Evolutionary conservation across 2,797 vertebrate genomes (phyloP), one percentile per base, ranked within the genome.

Genomic region (Enteromius anoplus): DNA sequence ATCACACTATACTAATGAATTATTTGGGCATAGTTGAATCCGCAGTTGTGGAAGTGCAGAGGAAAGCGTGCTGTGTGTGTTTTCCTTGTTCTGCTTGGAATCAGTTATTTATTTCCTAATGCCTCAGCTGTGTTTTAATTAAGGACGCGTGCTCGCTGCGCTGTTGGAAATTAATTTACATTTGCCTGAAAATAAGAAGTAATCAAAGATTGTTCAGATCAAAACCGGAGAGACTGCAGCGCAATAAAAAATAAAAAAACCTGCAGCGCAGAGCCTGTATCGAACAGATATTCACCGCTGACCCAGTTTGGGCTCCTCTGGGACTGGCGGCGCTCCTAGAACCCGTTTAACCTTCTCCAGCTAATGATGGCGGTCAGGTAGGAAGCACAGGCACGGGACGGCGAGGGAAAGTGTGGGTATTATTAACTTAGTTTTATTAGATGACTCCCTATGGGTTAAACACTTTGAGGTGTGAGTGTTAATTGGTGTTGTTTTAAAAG

Each of bases 311-410:
- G 9, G 42, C 34, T 85, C 85, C 82, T 23, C 6, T 21, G 85
- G 60, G 87, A 88, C 70, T 32, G 32, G 5, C 19, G 21, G 15
- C n/a, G 37, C 60, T 78, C 80, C 78, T 51, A 47, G 71, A 84
- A 82, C 65, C 78, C 80, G 70, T 73, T 87, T 82, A 88, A 85
- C 81, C 78, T 85, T 79, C 83, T 60, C 45, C 26, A 62, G 79
- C 75, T 87, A 87, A 88, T 87, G 79, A 85, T 84, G 82, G 75
- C 55, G 79, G 79, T 84, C 87, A 82, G 79, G 82, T 79, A 60
- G 60, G 72, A 32, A 55, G 79, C 78, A n/a, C n/a, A n/a, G n/a
- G n/a, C n/a, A 75, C 69, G 73, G 68, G 29, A 49, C 60, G 26
- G 62, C 17, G 64, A 75, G 84, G 66, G 69, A 83, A 82, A 65